A percentile compares a stretch with the other conserved stretches of the same genome.
Conservation (phyloP, 2,888 invertebrate species). For the Ormyrus thymus region DNA sequence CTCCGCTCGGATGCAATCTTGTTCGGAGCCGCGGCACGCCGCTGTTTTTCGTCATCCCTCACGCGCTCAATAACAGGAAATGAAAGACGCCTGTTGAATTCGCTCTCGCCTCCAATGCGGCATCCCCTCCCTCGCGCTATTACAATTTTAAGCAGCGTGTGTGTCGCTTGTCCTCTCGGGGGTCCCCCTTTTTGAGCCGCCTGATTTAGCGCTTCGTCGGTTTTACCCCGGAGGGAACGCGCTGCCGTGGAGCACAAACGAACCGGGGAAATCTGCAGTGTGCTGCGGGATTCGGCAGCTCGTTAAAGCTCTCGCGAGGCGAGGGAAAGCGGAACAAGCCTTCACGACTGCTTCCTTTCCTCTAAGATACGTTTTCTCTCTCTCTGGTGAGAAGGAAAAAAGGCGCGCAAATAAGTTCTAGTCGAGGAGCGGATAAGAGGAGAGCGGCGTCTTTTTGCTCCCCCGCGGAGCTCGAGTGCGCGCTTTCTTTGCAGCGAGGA, state of each 20-base stretch:
- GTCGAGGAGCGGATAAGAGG: neutral
- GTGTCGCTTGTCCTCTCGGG: neutral
- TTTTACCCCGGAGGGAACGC: neutral
- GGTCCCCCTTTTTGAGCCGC: neutral
- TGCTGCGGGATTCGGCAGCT: conserved; percentile 3
- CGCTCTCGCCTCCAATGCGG: neutral
- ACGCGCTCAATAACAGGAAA: too few species aligned
- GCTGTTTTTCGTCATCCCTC: too few species aligned
- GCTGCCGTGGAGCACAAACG: neutral
- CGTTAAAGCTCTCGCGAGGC: conserved; percentile 21
- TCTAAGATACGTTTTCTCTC: too few species aligned
- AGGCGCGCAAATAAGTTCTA: conserved; percentile 8
- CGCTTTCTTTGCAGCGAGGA: conserved; percentile 24
- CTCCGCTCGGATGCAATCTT: neutral
- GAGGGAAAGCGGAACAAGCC: neutral
- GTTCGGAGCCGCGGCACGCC: too few species aligned
- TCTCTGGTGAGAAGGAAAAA: neutral
- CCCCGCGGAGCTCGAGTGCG: conserved; percentile 27
- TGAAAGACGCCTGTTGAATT: neutral
- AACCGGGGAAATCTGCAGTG: conserved; percentile 3
- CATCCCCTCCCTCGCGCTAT: neutral
- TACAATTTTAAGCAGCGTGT: neutral
- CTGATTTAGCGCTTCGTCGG: neutral
- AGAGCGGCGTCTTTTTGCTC: conserved; percentile 2
- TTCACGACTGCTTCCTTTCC: too few species aligned